Base-by-base conservation (phyloP, 1,140 invertebrate genomes). In the Antheraea mylitta region DNA sequence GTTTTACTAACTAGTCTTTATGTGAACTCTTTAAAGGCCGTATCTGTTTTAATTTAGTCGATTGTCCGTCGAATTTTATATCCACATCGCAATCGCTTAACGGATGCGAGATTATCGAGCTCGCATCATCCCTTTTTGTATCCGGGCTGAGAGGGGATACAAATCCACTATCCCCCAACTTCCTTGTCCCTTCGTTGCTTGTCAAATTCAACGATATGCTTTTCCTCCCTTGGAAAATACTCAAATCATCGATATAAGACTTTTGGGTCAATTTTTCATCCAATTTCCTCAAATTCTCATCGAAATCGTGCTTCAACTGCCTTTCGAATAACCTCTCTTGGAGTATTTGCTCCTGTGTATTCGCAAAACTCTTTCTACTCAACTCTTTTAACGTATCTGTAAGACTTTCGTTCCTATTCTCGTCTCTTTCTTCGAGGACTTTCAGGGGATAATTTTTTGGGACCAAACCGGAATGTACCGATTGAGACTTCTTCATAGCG, bases 281-380 rank as follows among this genome's bases (percentile, higher is more conserved):
- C 7, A 88, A 75, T 45, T 82, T 85, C 58, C 83, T 85, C 0
- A 93, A 67, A 73, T 92, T 93, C 19, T 93, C 91, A 67, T 92
- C 90, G 61, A 93, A 93, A 69, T 92, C 83, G 13, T 87, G 85
- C 64, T 93, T 93, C 48, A 92, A 66, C 70, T 92, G 87, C 68
- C 90, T 81, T 30, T 92, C 91, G 67, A 91, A 91, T 0, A 89
- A 38, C 30, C 92, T 84, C 68, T 94, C 94, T 69, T 94, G 94
- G 8, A 93, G 86, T 48, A 95, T 95, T 68, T 95, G 94, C 78
- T 94, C 95, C 77, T 95, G 94, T 7, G 94, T 95, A 71, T 92
- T 94, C 0, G 94, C 93, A 64, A 95, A 95, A 71, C 94, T 80
- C 48, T 77, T 84, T 30, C 69, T 79, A 0, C 83, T 80, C 0